A percentile compares a stretch with the other conserved stretches of the same genome.
phyloP scores from a whole-genome alignment of 1,140 invertebrate species.

The Drosophila nikananu region DNA sequence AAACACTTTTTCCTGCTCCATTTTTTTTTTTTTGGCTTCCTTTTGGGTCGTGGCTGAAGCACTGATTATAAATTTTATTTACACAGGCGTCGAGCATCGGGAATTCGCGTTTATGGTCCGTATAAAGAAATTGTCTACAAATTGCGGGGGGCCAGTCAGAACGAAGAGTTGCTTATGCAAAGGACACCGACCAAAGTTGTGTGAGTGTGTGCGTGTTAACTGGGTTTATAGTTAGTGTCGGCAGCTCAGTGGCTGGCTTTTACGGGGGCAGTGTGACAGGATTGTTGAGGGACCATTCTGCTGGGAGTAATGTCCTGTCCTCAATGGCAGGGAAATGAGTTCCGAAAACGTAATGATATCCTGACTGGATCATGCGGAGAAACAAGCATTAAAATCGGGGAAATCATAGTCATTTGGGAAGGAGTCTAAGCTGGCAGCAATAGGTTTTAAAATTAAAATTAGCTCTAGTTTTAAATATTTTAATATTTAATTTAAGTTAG shows the following conservation, averaged over 20 bases:
- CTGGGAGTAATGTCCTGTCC: conserved; percentile 1
- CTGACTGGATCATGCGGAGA: not conserved
- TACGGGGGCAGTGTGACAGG: conserved; percentile 30
- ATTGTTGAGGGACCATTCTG: conserved; percentile 2
- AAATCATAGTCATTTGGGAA: not conserved
- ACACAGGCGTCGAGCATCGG: conserved; percentile 63
- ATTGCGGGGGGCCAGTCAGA: conserved; percentile 37
- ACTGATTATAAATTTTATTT: conserved; percentile 70
- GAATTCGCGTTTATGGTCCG: conserved; percentile 65
- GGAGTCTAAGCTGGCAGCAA: too few relatives aligned
- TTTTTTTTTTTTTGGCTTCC: conserved; percentile 27
- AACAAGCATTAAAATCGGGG: not conserved
- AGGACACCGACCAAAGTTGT: conserved; percentile 22
- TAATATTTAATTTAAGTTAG: not conserved
- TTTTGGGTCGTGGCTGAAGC: conserved; percentile 22
- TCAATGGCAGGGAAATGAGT: not conserved
- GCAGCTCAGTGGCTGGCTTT: conserved; percentile 41
- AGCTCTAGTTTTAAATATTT: not conserved
- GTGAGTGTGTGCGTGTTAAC: conserved; percentile 40
- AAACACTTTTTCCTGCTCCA: conserved; percentile 21
- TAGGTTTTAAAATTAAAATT: not conserved
- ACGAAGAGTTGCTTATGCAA: conserved; percentile 38
- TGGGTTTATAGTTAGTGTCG: conserved; percentile 55
- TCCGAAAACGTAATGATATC: conserved; percentile 12
- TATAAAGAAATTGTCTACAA: conserved; percentile 69